A percentile compares a stretch with the other conserved stretches of the same genome.
These are phyloP conservation scores for Scaptomyza caliginosa DNA, from an alignment of 2,888 invertebrate species.

Conservation along the genomic window DNA sequence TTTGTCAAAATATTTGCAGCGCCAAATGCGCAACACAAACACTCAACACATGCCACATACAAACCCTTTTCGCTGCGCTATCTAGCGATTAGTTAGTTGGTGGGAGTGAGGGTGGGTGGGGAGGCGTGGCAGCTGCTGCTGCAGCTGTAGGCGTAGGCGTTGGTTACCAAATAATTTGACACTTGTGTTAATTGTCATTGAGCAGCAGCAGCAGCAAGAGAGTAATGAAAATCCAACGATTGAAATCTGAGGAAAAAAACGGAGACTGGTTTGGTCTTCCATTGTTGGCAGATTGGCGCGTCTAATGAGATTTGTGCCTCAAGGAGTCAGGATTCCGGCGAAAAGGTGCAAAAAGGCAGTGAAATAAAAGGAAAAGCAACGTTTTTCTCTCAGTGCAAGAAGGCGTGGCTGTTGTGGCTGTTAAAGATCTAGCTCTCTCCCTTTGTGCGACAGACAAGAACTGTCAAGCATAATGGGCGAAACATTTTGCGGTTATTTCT, in stretches of 20 bases:
- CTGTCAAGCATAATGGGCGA: too few relatives aligned
- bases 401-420: conserved; percentile 68
- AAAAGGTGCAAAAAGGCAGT: conserved; percentile 60
- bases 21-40: conserved; percentile 71
- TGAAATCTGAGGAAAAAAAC: conserved; percentile 56
- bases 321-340: conserved; percentile 48
- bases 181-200: conserved; percentile 76
- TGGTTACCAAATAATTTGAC: conserved; percentile 77
- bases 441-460: too few relatives aligned
- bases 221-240: conserved; percentile 15
- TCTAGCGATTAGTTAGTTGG: not conserved
- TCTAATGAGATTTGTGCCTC: conserved; percentile 69
- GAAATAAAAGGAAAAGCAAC: conserved; percentile 2
- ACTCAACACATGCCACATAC: conserved; percentile 64
- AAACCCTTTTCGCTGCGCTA: conserved; percentile 64
- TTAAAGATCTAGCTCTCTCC: conserved; percentile 9
- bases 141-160: conserved; percentile 24
- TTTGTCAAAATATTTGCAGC: conserved; percentile 71
- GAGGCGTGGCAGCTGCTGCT: conserved; percentile 26
- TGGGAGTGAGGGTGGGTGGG: too few relatives aligned
- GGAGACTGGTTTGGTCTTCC: not conserved
- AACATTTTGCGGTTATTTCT: conserved; percentile 40
- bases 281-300: conserved; percentile 54
- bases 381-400: too few relatives aligned
- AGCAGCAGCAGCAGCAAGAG: too few relatives aligned